Percentiles rank a stretch among this genome's conserved stretches.
phyloP scores from a whole-genome alignment of 1,140 invertebrate species.

The Adelges cooleyi region DNA sequence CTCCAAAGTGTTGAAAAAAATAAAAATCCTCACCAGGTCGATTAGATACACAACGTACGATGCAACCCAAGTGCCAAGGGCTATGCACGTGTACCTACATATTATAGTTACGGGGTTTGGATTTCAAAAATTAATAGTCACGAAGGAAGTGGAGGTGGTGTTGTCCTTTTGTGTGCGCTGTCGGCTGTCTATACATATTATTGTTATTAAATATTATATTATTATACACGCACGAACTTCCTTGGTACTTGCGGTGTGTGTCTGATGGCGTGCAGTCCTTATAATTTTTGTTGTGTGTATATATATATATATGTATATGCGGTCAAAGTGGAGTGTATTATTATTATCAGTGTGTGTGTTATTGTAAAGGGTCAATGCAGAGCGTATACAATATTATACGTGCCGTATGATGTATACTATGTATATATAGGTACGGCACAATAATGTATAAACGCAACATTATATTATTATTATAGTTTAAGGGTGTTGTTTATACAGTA shows the following conservation, averaged over 20 bases:
- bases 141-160: neutral
- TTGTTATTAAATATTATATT: no score
- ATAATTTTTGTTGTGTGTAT: neutral
- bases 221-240: slow-evolving; percentile 20
- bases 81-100: no score
- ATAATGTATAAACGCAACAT: slow-evolving; percentile 3
- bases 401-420: no score
- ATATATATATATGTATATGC: neutral
- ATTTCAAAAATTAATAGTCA: slow-evolving; percentile 20
- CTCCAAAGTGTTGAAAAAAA: no score
- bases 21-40: no score
- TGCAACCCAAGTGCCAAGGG: neutral
- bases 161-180: slow-evolving; percentile 6
- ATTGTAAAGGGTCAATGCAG: neutral
- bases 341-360: neutral
- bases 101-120: no score
- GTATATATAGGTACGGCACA: no score
- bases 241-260: neutral
- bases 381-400: no score
- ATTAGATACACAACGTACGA: no score
- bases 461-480: slow-evolving; percentile 29
- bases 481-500: slow-evolving; percentile 28
- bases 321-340: no score
- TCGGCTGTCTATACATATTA: slow-evolving; percentile 17
- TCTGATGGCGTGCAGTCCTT: neutral